phyloP scores from a whole-genome alignment of 2,113 vertebrate species.

The Prionailurus bengalensis region DNA sequence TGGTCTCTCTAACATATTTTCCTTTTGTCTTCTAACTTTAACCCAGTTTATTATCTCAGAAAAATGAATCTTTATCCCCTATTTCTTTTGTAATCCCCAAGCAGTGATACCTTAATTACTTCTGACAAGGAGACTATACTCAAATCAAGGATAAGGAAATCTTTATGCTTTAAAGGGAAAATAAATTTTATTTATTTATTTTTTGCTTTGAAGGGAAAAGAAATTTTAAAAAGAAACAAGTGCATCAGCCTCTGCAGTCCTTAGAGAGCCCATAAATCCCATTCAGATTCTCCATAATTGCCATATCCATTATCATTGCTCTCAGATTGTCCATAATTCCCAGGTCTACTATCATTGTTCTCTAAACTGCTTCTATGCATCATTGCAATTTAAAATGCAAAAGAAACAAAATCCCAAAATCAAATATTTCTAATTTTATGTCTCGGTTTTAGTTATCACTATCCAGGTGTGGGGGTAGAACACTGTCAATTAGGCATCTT shows the following conservation, averaged over 20 bases:
- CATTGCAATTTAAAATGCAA: background rate
- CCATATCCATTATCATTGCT: background rate
- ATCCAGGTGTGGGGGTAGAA: background rate
- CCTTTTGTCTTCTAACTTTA: background rate
- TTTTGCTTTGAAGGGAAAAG: background rate
- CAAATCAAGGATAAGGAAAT: conserved; percentile 27
- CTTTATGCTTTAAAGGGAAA: conserved; percentile 11
- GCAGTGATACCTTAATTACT: background rate
- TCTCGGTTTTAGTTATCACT: background rate
- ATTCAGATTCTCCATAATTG: background rate
- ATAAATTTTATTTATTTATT: background rate
- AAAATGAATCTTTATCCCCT: background rate
- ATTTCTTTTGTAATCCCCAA: background rate
- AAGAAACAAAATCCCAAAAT: background rate
- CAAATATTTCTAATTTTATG: background rate
- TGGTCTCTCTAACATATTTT: background rate
- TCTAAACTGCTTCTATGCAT: background rate
- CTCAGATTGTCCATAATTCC: background rate
- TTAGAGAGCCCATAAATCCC: background rate
- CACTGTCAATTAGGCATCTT: background rate
- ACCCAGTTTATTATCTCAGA: background rate
- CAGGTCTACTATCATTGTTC: background rate
- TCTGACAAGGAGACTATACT: background rate
- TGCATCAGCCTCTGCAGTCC: background rate
- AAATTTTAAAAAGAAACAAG: background rate